Percentiles rank a stretch among this genome's conserved stretches.
Evolutionary conservation across 2,888 invertebrate species (phyloP).

Genomic region (Dryobota labecula): DNA sequence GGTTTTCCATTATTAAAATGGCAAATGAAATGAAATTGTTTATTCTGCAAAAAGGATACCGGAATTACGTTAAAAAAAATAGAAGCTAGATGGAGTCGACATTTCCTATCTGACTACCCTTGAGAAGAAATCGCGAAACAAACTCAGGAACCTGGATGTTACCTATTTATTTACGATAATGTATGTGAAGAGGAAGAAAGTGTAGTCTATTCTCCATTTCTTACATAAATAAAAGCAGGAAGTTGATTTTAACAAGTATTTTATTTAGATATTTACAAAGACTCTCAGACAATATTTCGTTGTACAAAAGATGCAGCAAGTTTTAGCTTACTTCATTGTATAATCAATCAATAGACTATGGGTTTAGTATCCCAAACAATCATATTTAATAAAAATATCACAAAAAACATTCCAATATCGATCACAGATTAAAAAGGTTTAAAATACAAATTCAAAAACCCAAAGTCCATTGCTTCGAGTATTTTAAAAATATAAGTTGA

Average conservation of each 20-base stretch:
- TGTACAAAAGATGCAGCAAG: constrained; percentile 66
- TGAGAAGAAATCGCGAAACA: background rate
- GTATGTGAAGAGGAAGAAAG: background rate
- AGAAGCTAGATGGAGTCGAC: background rate
- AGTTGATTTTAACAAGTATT: constrained; percentile 46
- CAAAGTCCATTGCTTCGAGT: constrained; percentile 62
- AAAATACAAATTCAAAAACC: constrained; percentile 40
- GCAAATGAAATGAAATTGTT: background rate
- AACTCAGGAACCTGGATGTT: background rate
- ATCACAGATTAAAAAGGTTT: constrained; percentile 59
- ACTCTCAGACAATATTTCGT: constrained; percentile 71
- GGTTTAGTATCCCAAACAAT: constrained; percentile 25
- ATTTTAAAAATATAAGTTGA: constrained; percentile 54
- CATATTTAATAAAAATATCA: constrained; percentile 37
- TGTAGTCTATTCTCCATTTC: background rate
- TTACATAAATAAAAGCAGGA: background rate
- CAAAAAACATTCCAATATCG: constrained; percentile 32
- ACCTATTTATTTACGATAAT: background rate
- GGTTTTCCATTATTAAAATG: background rate
- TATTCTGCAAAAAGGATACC: background rate
- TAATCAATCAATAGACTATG: constrained; percentile 34
- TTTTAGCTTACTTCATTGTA: constrained; percentile 10
- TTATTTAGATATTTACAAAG: constrained; percentile 80
- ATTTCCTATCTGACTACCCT: background rate
- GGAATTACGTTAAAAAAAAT: background rate